Conservation (phyloP, 2,797 vertebrate genomes). For the Scyliorhinus canicula region DNA sequence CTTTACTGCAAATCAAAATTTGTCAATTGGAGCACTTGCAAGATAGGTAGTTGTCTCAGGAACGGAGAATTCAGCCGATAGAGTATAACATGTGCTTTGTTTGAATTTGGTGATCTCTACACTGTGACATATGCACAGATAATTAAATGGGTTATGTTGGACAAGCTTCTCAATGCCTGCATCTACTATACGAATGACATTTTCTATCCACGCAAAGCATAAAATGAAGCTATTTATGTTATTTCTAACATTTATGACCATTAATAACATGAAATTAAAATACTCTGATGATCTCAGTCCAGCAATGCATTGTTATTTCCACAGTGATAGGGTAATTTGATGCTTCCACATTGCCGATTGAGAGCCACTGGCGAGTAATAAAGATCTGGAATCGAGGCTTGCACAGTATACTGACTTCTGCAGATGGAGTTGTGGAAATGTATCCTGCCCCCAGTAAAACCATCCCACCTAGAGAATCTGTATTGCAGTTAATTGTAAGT, state of each 20-base stretch:
- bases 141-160: neutral
- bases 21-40: neutral
- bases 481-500: neutral
- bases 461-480: neutral
- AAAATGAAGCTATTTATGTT: neutral
- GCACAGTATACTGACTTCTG: neutral
- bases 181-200: neutral
- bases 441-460: neutral
- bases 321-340: neutral
- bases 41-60: neutral
- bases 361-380: neutral
- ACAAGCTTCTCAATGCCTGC: neutral
- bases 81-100: neutral
- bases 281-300: neutral
- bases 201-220: neutral
- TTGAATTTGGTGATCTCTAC: neutral
- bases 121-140: neutral
- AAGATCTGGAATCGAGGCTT: neutral
- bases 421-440: neutral
- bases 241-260: neutral
- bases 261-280: conserved; percentile 10
- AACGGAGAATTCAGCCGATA: too few relatives aligned
- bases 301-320: neutral
- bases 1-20: neutral
- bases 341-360: neutral